Base-by-base conservation (phyloP, 2,113 vertebrate genomes). In the Coryphaenoides rupestris region DNA sequence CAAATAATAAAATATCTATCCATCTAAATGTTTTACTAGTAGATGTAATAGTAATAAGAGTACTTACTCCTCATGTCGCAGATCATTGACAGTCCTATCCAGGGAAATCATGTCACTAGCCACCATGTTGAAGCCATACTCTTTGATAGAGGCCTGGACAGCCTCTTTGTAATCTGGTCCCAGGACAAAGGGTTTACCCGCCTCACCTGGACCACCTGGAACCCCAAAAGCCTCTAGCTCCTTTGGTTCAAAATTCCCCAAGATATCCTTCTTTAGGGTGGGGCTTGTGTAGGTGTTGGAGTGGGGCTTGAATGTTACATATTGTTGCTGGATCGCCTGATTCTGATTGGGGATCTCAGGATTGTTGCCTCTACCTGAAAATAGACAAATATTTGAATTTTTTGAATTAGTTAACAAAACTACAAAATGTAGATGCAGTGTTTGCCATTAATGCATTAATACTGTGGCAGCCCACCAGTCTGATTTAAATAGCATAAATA, bases 111-210 rank as follows among this genome's bases (percentile, higher is more conserved):
- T 95, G 75, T 99, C 96, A 68, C 97, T 99, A 40, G 94, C 97
- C 77, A 98, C 97, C 96, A 99, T 99, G 85, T 99, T 99, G 90
- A 99, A 99, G 73, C 97, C 97, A 86, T 98, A 99, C 82, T 99
- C 97, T 79, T 96, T 98, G 84, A 99, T 93, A 87, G 95, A 95
- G 78, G 90, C 90, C 89, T 97, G 95, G 80, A 94, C 63, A 0
- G 93, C 79, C 2, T 96, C 93, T 83, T 98, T 98, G 87, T 96
- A 95, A 77, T 99, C 97, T 40, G 93, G 75, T 74, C 95, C 95
- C 68, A 98, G 89, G 72, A 96, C 84, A 72, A 95, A 94, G 3
- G 93, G 87, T 85, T 96, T 95, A 0, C 92, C 95, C 62, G 89
- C 94, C 75, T 99, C 97, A 80, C 97, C 97, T 33, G 95, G 96